A percentile compares a stretch with the other conserved stretches of the same genome.
These are phyloP conservation scores for Folsomia manolachei DNA, from an alignment of 2,888 invertebrate genomes.

Conservation along the genomic window DNA sequence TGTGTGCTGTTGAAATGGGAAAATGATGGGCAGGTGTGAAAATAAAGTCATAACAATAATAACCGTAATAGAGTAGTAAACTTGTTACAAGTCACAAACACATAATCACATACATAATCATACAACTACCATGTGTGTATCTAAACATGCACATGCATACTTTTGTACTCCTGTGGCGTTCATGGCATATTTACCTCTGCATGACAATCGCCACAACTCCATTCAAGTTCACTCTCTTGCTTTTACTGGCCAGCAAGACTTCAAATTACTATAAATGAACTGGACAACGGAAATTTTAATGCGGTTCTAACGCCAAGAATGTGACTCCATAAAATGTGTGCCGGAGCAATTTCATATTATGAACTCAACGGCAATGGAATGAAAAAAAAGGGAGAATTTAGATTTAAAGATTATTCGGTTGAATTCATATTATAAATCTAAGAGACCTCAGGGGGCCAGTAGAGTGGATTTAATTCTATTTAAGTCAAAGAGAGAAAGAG, in stretches of 20 bases:
- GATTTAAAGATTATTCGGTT: not conserved
- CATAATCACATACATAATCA: not conserved
- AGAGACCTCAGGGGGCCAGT: slow-evolving; percentile 19
- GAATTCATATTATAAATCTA: slow-evolving; percentile 18
- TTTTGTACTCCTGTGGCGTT: too few species aligned
- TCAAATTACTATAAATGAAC: too few species aligned
- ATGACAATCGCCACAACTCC: not conserved
- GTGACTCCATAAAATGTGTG: slow-evolving; percentile 2
- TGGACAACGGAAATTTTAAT: not conserved
- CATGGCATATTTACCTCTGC: not conserved
- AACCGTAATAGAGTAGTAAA: slow-evolving; percentile 29
- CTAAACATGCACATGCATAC: not conserved
- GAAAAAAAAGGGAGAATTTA: not conserved
- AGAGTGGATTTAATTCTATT: too few species aligned
- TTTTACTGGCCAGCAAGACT: too few species aligned
- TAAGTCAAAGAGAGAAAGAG: not conserved
- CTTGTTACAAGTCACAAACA: not conserved
- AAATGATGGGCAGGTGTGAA: slow-evolving; percentile 43
- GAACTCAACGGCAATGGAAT: slow-evolving; percentile 6
- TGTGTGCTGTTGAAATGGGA: slow-evolving; percentile 17
- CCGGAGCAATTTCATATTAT: not conserved
- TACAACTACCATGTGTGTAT: too few species aligned
- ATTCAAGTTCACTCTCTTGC: not conserved
- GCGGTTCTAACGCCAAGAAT: not conserved
- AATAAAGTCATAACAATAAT: slow-evolving; percentile 45